Base-by-base conservation (phyloP, 1,140 invertebrate genomes). In the Eulimnadia texana region DNA sequence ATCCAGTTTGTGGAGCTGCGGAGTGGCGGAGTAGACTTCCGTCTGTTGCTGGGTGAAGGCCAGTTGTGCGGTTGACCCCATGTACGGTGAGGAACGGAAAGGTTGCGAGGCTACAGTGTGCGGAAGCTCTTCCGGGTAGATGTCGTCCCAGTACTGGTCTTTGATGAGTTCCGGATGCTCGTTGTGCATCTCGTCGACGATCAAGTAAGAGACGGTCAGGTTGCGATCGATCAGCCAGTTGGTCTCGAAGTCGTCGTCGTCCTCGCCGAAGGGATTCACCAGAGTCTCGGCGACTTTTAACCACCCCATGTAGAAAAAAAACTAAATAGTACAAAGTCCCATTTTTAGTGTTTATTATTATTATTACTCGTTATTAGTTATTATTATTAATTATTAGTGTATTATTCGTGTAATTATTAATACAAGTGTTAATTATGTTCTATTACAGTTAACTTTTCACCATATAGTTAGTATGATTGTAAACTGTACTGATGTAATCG, bases 281-380 rank as follows among this genome's bases (percentile, higher is more conserved):
- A 78, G 66, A 20, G 72, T 68, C 65, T 78, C 76, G 10, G 77
- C 77, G 3, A 78, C 76, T 69, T 81, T 79, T 27, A 82, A 67
- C 80, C 80, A 82, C 54, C 80, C 79, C 69, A 80, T 74, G 66
- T 79, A 81, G 66, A 81, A 81, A 64, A 81, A 75, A 69, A 80
- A 80, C 72, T 80, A 68, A 19, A 23, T 27, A 52, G 20, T n/a
- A 52, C 10, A 52, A 3, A 52, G 42, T 23, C 51, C 22, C 20
- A 24, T 25, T n/a, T n/a, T n/a, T n/a, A n/a, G n/a, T n/a, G n/a
- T n/a, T n/a, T n/a, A n/a, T n/a, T n/a, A n/a, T n/a, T n/a, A n/a
- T n/a, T n/a, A n/a, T n/a, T n/a, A n/a, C n/a, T n/a, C n/a, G n/a
- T n/a, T n/a, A n/a, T n/a, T n/a, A n/a, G n/a, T n/a, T n/a, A n/a